Evolutionary conservation across 2,797 vertebrate species (phyloP), one percentile per base, ranked within the genome.

Genomic region (Takifugu rubripes): DNA sequence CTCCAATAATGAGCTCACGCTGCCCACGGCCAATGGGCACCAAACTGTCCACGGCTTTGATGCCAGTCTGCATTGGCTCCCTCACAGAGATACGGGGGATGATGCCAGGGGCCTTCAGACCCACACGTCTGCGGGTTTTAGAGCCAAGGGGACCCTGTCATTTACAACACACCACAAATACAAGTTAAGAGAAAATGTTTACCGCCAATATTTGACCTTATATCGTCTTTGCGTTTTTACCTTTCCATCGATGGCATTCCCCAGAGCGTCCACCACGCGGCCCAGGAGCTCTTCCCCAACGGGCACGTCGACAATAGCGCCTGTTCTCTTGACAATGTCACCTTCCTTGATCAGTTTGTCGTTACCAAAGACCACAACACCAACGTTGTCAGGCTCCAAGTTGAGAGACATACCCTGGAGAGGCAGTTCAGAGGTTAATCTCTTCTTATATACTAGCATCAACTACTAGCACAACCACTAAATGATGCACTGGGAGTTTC

Each of bases 281-380:
- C 96, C 96, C 58, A 98, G 84, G 33, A 99, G 93, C 78, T 98
- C 94, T 0, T 88, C 90, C 0, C 96, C 96, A 0, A 98, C 96
- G 0, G 96, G 97, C n/a, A 98, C 94, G 1, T 98, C 97, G 49
- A 99, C 96, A 25, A 98, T 99, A 43, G 95, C 96, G 0, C 97
- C 96, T 0, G 96, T 98, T 66, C 96, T 91, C 90, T 98, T 99
- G 67, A 98, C 95, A 21, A 97, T 88, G 77, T 98, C 96, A 0
- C 97, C 96, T 77, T 98, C 96, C 70, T 97, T 98, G 85, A 98
- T 98, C 66, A 98, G 89, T 63, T 98, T 96, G 90, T 98, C 96
- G 0, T 98, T 98, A 84, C 96, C 96, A 46, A 99, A 98, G 75
- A 99, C 96, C 8, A 99, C 97, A 72, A 98, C 95, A 88, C 96